Evolutionary conservation across 2,113 vertebrate genomes (phyloP).

Genomic region (Benitochromis conjunctus): DNA sequence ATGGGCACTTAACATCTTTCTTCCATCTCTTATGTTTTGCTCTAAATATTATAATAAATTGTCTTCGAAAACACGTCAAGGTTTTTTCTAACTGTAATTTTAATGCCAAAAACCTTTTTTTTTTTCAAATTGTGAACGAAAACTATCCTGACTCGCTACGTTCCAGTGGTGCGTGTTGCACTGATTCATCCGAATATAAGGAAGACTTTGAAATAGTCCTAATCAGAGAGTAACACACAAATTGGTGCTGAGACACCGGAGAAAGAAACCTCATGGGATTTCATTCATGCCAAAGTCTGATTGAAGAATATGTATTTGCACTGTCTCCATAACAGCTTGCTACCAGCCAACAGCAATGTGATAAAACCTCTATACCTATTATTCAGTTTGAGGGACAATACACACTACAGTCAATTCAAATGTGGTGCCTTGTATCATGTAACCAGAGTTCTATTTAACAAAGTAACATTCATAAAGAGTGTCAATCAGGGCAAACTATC

Average conservation of each 20-base stretch:
- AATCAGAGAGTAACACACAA: constrained; percentile 12
- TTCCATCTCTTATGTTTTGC: neutral
- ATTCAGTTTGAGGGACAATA: neutral
- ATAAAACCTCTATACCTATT: neutral
- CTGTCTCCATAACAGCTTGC: neutral
- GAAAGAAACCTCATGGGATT: neutral
- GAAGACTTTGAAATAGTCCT: constrained; percentile 8
- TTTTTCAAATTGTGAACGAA: neutral
- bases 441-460: neutral
- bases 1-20: constrained; percentile 11
- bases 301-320: neutral
- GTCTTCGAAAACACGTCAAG: constrained; percentile 2
- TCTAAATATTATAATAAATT: constrained; percentile 12
- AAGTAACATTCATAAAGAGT: neutral
- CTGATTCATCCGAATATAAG: neutral
- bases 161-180: neutral
- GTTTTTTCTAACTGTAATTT: constrained; percentile 11
- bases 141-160: neutral
- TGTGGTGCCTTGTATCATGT: neutral
- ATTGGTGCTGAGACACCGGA: neutral
- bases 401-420: neutral
- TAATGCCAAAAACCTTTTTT: constrained; percentile 15
- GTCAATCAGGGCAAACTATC: neutral
- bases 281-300: neutral
- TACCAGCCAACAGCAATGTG: neutral